Conservation (phyloP, 2,113 vertebrate genomes). For the Paraplagusia blochii region DNA sequence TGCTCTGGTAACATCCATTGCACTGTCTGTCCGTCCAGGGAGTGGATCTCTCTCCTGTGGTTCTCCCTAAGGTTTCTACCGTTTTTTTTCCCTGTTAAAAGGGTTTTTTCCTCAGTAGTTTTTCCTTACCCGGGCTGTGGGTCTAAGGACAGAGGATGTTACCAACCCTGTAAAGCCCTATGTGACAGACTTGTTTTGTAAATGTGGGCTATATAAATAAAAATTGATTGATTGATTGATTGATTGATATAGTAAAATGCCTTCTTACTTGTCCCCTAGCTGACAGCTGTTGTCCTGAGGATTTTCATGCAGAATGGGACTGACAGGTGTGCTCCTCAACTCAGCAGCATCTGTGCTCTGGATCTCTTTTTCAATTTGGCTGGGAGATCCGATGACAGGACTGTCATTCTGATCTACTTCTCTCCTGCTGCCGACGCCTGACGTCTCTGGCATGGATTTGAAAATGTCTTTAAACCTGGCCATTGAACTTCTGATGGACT, state of each 20-base stretch:
- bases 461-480: constrained; percentile 49
- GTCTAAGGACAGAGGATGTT: too few species aligned
- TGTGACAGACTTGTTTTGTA: too few species aligned
- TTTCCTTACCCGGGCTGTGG: too few species aligned
- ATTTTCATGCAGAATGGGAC: neutral
- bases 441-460: neutral
- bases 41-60: too few species aligned
- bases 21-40: too few species aligned
- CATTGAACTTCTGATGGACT: constrained; percentile 35
- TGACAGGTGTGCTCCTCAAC: neutral
- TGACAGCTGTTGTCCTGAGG: neutral
- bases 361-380: neutral
- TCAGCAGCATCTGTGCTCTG: neutral
- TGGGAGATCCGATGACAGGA: neutral
- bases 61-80: too few species aligned
- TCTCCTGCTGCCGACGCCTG: neutral
- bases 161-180: too few species aligned
- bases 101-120: too few species aligned
- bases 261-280: constrained; percentile 36
- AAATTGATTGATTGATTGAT: too few species aligned
- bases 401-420: neutral
- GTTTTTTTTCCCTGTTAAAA: too few species aligned
- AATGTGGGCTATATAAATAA: too few species aligned
- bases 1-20: too few species aligned
- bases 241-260: neutral